Evolutionary conservation across 2,113 vertebrate species (phyloP).

Genomic region (Sitta europaea): DNA sequence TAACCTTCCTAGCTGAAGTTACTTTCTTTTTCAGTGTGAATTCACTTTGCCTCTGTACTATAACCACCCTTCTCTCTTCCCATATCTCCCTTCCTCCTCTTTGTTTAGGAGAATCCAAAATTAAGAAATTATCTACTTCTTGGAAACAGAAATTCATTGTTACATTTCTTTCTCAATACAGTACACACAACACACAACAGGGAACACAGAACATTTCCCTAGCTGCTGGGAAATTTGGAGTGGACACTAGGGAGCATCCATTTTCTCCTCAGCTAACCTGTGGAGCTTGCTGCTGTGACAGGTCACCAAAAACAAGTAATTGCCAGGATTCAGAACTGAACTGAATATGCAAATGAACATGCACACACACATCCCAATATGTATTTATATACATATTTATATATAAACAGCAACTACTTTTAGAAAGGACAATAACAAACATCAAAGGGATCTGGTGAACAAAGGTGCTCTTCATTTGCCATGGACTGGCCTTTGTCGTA

Average conservation of each 20-base stretch:
- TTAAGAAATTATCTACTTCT: neutral
- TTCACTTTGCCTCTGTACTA: neutral
- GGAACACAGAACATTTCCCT: neutral
- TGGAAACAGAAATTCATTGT: neutral
- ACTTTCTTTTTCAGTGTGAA: neutral
- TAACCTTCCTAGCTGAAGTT: neutral
- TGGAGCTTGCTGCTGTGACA: neutral
- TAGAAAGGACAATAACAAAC: neutral
- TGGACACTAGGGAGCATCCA: neutral
- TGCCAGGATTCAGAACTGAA: neutral
- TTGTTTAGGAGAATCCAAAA: neutral
- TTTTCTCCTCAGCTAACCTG: neutral
- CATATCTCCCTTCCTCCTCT: neutral
- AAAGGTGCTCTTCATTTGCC: neutral
- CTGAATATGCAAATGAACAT: neutral
- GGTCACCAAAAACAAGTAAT: neutral
- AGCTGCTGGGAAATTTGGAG: neutral
- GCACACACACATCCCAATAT: accelerated
- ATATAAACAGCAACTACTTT: neutral
- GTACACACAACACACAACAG: accelerated
- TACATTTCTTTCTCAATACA: neutral
- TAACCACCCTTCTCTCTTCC: neutral
- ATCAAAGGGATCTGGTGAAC: constrained; percentile 17
- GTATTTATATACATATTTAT: constrained; percentile 2
- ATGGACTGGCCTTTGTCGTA: neutral